Base-by-base conservation (phyloP, 2,888 invertebrate species). In the Blastobasis adustella region DNA sequence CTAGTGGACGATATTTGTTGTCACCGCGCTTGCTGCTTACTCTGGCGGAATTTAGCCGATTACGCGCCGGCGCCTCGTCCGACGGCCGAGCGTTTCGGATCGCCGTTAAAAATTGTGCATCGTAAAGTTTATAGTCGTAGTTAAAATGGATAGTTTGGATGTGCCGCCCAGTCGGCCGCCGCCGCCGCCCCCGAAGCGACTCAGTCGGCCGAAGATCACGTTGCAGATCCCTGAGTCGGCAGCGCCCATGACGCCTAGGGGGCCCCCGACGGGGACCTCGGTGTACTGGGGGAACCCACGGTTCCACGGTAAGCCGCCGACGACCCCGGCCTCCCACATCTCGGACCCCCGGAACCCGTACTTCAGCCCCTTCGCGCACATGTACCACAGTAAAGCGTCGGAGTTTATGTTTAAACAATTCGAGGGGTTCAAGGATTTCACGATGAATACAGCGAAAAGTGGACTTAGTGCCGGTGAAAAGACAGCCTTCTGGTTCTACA, bases 401-500 rank as follows among this genome's bases (percentile, higher is more conserved):
- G 93, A 93, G 59, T 95, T 94, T 64, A 92, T 95, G 90, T 93
- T 94, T 68, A 92, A 93, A 61, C 94, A 94, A 67, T 94, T 95
- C 62, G 92, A 92, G 62, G 95, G 93, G 0, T 92, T 95, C 63
- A 93, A 92, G 65, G 93, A 95, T 74, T 92, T 94, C 71, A 95
- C 95, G 0, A 87, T 90, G 84, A 91, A 89, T 59, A 91, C 91
- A 1, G 92, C 92, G 6, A 95, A 94, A 68, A 92, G 93, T 52
- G 96, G 96, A 37, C 81, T 96, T 58, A 95, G 95, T 78, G 92
- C 93, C 42, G 96, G 96, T 54, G 96, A 96, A 78, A 95, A 95
- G 73, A 90, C 92, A 54, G 94, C 94, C 0, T 94, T 93, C 63
- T 95, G 94, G 91, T 81, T 95, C 56, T 95, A 95, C 72, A 92